A percentile compares a stretch with the other conserved stretches of the same genome.
Evolutionary conservation across 2,888 invertebrate species (phyloP).

Genomic region (Hemithea aestivaria): DNA sequence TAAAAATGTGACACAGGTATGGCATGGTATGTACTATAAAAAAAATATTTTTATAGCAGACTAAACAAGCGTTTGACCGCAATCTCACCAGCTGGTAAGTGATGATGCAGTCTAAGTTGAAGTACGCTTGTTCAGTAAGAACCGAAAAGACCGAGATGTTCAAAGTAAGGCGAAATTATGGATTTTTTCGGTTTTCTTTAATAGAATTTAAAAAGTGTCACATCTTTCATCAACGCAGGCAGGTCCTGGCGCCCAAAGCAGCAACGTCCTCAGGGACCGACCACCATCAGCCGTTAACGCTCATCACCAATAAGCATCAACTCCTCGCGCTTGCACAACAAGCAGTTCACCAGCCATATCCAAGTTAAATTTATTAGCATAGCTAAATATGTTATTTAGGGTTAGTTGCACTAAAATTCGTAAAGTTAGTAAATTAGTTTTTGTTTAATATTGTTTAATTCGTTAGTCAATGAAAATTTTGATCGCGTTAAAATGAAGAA

Average conservation of each 20-base stretch:
- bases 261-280: constrained; percentile 39
- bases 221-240: constrained; percentile 36
- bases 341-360: too few relatives aligned
- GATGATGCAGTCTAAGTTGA: too few relatives aligned
- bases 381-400: too few relatives aligned
- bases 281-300: constrained; percentile 58
- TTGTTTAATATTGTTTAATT: constrained; percentile 2
- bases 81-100: too few relatives aligned
- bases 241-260: constrained; percentile 65
- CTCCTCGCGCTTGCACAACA: neutral
- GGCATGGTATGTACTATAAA: too few relatives aligned
- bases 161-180: constrained; percentile 13
- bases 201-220: constrained; percentile 5
- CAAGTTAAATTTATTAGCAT: too few relatives aligned
- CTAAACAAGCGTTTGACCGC: too few relatives aligned
- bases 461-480: constrained; percentile 12
- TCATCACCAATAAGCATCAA: constrained; percentile 36
- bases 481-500: neutral
- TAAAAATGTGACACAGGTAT: constrained; percentile 8
- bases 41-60: too few relatives aligned
- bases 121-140: too few relatives aligned
- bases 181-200: constrained; percentile 3
- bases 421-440: constrained; percentile 7
- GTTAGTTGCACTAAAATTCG: constrained; percentile 7
- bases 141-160: too few relatives aligned